Base-by-base conservation (phyloP, 2,797 vertebrate species). In the Distichodus sexfasciatus region DNA sequence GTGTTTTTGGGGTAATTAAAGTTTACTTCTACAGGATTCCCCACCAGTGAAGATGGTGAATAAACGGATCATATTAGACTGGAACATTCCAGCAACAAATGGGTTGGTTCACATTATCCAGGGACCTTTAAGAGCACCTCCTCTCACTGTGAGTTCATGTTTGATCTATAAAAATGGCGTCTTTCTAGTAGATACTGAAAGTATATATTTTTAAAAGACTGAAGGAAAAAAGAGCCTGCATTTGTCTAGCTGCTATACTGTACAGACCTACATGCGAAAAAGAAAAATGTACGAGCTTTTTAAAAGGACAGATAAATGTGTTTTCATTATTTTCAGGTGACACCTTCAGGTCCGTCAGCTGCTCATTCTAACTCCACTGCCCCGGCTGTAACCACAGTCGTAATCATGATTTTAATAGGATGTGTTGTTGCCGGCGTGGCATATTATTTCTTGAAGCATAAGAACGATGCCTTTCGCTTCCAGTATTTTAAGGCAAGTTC, bases 101-200 rank as follows among this genome's bases (percentile, higher is more conserved):
- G 97, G 96, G 41, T 91, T 99, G 76, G 93, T 99, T 72, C 96
- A 99, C 0, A 82, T 90, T n/a, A 91, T 99, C 0, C 90, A 92
- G 5, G 87, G 85, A 6, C 96, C 97, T 0, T 82, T 99, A 66
- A 76, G 72, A 36, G 87, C 91, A 0, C 96, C 96, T 0, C 83
- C 79, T 0, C 65, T 79, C 0, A 0, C 36, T 0, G 89, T 94
- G 75, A 92, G 84, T 85, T 4, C 5, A n/a, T 19, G 17, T 41
- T 12, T 12, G 8, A 7, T 6, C n/a, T 64, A 17, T 48, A 23
- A 14, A 44, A 66, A 9, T 33, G 19, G 3, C 10, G 0, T 33
- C 14, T 26, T 44, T 7, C n/a, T 28, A 17, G 29, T 53, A 2
- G 0, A 23, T 0, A 5, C 14, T 24, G 3, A n/a, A n/a, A n/a